Evolutionary conservation across 2,797 vertebrate genomes (phyloP).

Genomic region (Pagetopsis macropterus): DNA sequence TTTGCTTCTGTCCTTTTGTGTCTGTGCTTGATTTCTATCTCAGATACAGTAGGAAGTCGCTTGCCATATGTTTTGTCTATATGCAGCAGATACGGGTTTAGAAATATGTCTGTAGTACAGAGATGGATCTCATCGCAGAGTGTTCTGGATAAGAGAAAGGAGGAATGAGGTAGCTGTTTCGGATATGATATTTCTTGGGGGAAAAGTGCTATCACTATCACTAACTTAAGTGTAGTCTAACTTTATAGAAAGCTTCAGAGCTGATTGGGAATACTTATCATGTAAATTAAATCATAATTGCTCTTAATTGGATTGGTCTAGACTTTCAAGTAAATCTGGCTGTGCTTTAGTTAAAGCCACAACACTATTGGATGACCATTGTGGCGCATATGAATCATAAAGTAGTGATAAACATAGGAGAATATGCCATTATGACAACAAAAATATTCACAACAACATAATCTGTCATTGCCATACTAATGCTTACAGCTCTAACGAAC

Average conservation of each 20-base stretch:
- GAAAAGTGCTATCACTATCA: background rate
- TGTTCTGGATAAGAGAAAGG: conserved; percentile 50
- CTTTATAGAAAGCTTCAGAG: background rate
- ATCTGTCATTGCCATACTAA: background rate
- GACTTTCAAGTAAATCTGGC: no score
- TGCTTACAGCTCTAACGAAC: background rate
- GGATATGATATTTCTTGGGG: conserved; percentile 9
- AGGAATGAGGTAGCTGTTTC: conserved; percentile 49
- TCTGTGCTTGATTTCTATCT: conserved; percentile 5
- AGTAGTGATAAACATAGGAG: no score
- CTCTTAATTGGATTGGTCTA: no score
- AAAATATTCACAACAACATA: background rate
- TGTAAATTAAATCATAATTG: no score
- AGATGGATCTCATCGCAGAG: conserved; percentile 11
- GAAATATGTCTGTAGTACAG: conserved; percentile 4
- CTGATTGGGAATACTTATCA: background rate
- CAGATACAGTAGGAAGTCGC: conserved; percentile 11
- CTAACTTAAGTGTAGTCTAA: background rate
- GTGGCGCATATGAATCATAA: no score
- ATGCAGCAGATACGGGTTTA: conserved; percentile 2
- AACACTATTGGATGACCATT: no score
- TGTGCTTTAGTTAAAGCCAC: no score
- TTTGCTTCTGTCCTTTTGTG: conserved; percentile 15
- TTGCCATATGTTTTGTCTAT: conserved; percentile 38
- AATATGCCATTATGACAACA: no score